phyloP scores from a whole-genome alignment of 2,113 vertebrate species.

The Kryptolebias marmoratus region DNA sequence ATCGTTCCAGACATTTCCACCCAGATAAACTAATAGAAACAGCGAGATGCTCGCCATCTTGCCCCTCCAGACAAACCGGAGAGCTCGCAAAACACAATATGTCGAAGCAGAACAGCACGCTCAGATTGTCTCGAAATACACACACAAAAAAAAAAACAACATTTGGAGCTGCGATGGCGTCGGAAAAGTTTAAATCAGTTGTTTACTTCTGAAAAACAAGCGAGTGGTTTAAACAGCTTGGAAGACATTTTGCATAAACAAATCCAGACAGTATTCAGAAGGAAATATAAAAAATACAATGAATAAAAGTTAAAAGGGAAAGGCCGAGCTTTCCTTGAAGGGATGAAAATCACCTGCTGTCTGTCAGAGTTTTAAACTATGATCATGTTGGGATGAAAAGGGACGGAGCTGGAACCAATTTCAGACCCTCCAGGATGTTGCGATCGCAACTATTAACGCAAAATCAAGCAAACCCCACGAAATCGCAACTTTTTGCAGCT shows the following conservation, averaged over 20 bases:
- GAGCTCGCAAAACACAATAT: background rate
- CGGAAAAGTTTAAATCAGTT: conserved; percentile 8
- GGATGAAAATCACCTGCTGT: too few relatives aligned
- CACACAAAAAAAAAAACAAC: background rate
- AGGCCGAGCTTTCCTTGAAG: too few relatives aligned
- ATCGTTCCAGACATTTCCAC: conserved; percentile 10
- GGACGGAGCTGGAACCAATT: too few relatives aligned
- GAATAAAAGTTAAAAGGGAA: background rate
- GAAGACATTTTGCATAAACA: conserved; percentile 8
- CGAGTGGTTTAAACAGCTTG: background rate
- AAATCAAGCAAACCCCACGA: too few relatives aligned
- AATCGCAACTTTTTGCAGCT: too few relatives aligned
- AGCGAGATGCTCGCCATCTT: background rate
- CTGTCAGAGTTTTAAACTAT: too few relatives aligned
- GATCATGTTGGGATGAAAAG: too few relatives aligned
- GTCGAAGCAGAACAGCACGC: background rate
- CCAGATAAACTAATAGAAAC: conserved; percentile 8
- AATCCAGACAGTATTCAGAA: background rate
- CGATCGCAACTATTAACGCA: too few relatives aligned
- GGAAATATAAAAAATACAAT: background rate
- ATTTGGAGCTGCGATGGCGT: background rate
- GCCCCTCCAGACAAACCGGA: background rate
- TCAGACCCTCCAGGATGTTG: too few relatives aligned
- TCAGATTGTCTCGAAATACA: background rate
- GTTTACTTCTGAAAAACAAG: conserved; percentile 21